Conservation (phyloP, 2,888 invertebrate genomes). For the Liposcelis brunnea region DNA sequence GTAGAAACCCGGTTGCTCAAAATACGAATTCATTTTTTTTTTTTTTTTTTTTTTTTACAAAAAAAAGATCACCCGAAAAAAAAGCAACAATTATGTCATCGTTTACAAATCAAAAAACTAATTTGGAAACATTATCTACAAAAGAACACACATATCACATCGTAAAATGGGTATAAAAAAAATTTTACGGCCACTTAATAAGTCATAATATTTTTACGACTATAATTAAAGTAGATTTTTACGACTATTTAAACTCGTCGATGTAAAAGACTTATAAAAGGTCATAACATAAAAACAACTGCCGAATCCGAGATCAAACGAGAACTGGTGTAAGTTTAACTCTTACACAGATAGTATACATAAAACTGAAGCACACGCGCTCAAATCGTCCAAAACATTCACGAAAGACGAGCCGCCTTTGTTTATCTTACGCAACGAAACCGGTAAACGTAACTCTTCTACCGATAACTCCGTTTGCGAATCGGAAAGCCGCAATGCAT, state of each 20-base stretch:
- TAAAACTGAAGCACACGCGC: conserved; percentile 8
- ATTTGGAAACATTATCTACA: not conserved
- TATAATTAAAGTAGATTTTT: too few relatives aligned
- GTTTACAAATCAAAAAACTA: not conserved
- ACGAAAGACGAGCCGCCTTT: too few relatives aligned
- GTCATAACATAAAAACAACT: too few relatives aligned
- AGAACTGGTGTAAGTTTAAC: conserved; percentile 8
- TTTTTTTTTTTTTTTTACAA: conserved; percentile 3
- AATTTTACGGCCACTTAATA: conserved; percentile 9
- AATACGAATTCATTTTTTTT: conserved; percentile 78
- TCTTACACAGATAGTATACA: conserved; percentile 7
- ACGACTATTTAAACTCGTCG: too few relatives aligned
- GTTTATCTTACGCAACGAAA: not conserved
- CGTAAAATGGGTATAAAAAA: conserved; percentile 11
- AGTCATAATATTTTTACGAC: conserved; percentile 7
- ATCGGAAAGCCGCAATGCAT: too few relatives aligned
- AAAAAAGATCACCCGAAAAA: conserved; percentile 8
- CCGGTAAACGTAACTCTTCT: too few relatives aligned
- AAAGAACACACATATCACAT: conserved; percentile 12
- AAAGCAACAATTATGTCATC: conserved; percentile 2
- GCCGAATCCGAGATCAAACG: too few relatives aligned
- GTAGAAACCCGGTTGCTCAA: conserved; percentile 91
- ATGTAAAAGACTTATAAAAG: too few relatives aligned
- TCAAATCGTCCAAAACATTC: not conserved
- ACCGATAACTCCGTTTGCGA: too few relatives aligned